These are phyloP conservation scores for Apis florea DNA, from an alignment of 1,140 invertebrate genomes.

Conservation along the genomic window DNA sequence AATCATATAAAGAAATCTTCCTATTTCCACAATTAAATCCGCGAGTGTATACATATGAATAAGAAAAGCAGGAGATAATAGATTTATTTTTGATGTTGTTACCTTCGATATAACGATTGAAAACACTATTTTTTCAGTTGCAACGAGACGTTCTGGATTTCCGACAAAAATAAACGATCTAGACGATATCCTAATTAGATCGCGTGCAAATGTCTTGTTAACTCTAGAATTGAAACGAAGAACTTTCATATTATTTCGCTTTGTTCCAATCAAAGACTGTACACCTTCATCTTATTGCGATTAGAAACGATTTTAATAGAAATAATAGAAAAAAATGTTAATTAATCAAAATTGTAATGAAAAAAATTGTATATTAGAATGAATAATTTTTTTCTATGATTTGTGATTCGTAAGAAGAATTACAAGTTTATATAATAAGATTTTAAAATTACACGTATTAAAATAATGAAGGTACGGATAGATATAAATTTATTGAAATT, in stretches of 20 bases:
- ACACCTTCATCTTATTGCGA: not conserved
- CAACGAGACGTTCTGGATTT: not conserved
- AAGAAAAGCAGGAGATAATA: not conserved
- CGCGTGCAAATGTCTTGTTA: constrained; percentile 4
- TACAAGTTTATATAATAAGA: no score
- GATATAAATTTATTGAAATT: not conserved
- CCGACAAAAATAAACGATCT: constrained; percentile 26
- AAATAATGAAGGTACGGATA: not conserved
- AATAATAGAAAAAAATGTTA: not conserved
- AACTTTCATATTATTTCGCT: not conserved
- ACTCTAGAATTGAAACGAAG: constrained; percentile 21
- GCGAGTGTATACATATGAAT: not conserved
- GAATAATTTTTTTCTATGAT: no score
- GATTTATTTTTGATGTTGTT: not conserved
- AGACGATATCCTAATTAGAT: constrained; percentile 35
- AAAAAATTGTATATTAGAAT: no score
- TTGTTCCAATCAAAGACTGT: constrained; percentile 3
- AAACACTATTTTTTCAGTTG: not conserved
- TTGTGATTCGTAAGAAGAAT: no score
- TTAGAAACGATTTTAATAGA: not conserved
- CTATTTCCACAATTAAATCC: not conserved
- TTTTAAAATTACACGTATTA: no score
- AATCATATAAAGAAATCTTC: no score
- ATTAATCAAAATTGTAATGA: no score
- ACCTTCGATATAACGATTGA: not conserved